Evolutionary conservation across 2,797 vertebrate genomes (phyloP), one percentile per base, ranked within the genome.

Genomic region (Allobates femoralis): DNA sequence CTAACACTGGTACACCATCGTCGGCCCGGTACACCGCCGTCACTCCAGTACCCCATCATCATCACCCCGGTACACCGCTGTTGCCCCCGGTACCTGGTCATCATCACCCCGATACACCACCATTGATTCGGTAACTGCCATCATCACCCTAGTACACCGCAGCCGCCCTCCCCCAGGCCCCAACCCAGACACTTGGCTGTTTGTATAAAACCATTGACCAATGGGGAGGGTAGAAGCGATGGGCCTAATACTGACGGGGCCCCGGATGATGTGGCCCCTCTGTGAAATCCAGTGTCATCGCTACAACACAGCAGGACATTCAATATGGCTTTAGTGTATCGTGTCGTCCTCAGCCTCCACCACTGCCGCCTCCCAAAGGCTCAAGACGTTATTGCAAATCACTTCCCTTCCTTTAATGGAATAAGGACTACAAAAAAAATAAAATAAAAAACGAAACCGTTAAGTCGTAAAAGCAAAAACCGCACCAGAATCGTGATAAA

Each of bases 321-420:
- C 89, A 64, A 91, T 94, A 93, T 94, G 93, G 93, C 93, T 94
- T 94, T 90, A 91, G 91, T 91, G 90, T 90, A 90, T 93, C 93
- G 94, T 91, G 91, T 74, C 73, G 76, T 89, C 89, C 87, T 69
- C 66, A 21, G 66, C 32, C 90, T 62, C 90, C 69, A 85, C 34
- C 83, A 87, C 90, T 88, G 64, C 4, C 89, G 8, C 4, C 87
- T 55, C 14, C 51, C 62, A 58, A 84, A 89, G 90, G 90, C 86
- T 87, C 14, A 89, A 87, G 91, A 93, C 92, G 89, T 95, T 94
- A 97, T 97, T 97, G 96, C 96, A 93, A 96, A 95, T 95, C 92
- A 92, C 84, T 90, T 76, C 56, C 34, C 79, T 73, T 76, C 51
- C 82, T 90, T 91, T 89, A 79, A 88, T 89, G 86, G 91, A 91